Evolutionary conservation across 2,113 vertebrate species (phyloP).

Genomic region (Geothlypis trichas): DNA sequence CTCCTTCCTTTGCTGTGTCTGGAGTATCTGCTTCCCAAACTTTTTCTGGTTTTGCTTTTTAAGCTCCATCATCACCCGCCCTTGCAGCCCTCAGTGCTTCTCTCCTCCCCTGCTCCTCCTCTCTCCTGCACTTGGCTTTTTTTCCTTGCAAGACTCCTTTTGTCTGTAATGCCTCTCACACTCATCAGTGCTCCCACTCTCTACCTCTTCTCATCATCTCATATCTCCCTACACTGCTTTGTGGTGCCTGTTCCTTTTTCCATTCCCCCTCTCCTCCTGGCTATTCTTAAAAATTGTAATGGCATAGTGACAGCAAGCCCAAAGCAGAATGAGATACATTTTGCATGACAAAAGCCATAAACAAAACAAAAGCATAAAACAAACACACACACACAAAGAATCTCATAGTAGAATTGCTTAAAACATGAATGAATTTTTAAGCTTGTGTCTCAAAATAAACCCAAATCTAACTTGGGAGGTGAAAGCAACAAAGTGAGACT

Average conservation of each 20-base stretch:
- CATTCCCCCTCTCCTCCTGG: not conserved
- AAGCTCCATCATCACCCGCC: not conserved
- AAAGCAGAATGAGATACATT: not conserved
- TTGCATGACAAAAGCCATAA: not conserved
- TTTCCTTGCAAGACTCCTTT: not conserved
- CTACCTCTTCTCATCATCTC: not conserved
- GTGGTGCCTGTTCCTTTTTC: not conserved
- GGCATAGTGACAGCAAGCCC: not conserved
- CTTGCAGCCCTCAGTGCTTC: not conserved
- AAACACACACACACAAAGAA: not conserved
- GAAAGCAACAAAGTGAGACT: not conserved
- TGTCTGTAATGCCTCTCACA: not conserved
- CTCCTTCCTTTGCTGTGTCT: not conserved
- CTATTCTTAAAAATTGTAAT: constrained; percentile 3
- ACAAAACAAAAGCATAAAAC: not conserved
- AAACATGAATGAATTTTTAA: constrained; percentile 1
- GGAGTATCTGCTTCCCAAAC: not conserved
- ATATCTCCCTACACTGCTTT: not conserved
- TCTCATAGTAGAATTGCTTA: not conserved
- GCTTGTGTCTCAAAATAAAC: not conserved
- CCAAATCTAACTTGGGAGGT: not conserved
- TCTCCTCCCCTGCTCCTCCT: not conserved
- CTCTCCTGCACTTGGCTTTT: not conserved
- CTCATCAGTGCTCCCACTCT: not conserved
- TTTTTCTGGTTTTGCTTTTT: not conserved